Evolutionary conservation across 2,888 invertebrate genomes (phyloP).

Genomic region (Dicranocentrus wangi): DNA sequence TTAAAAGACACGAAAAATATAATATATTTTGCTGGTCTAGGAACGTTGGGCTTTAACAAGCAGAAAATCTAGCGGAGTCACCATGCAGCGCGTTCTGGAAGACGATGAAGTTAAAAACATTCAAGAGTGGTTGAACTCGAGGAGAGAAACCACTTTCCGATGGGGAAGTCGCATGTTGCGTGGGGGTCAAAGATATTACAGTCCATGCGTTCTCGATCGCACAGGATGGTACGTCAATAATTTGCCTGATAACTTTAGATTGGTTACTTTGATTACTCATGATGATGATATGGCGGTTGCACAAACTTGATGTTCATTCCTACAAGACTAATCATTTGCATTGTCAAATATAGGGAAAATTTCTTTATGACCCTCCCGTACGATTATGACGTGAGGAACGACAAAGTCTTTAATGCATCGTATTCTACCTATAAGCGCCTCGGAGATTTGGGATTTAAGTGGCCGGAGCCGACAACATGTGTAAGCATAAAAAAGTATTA

Average conservation of each 20-base stretch:
- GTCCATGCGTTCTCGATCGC: conserved; percentile 69
- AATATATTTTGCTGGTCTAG: too few relatives aligned
- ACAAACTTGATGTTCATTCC: too few relatives aligned
- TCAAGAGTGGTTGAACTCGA: conserved; percentile 44
- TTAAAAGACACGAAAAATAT: neutral
- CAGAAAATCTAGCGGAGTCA: neutral
- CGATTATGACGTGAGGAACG: conserved; percentile 71
- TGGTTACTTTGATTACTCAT: neutral
- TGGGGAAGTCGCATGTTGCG: conserved; percentile 64
- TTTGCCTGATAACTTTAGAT: too few relatives aligned
- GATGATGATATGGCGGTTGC: too few relatives aligned
- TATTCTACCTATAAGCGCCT: conserved; percentile 70
- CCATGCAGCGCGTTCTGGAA: conserved; percentile 6
- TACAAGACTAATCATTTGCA: too few relatives aligned
- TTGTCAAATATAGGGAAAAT: conserved; percentile 72
- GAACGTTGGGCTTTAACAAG: neutral
- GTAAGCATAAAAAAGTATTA: too few relatives aligned
- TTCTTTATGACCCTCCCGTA: conserved; percentile 66
- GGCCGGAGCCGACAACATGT: conserved; percentile 69
- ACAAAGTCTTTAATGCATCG: conserved; percentile 63
- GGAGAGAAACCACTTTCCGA: conserved; percentile 48
- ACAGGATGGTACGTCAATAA: conserved; percentile 66
- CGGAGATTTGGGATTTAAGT: conserved; percentile 66
- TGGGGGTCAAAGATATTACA: conserved; percentile 63
- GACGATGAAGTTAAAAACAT: conserved; percentile 39